Base-by-base conservation (phyloP, 2,888 invertebrate genomes). In the Tenthredo mesomela region DNA sequence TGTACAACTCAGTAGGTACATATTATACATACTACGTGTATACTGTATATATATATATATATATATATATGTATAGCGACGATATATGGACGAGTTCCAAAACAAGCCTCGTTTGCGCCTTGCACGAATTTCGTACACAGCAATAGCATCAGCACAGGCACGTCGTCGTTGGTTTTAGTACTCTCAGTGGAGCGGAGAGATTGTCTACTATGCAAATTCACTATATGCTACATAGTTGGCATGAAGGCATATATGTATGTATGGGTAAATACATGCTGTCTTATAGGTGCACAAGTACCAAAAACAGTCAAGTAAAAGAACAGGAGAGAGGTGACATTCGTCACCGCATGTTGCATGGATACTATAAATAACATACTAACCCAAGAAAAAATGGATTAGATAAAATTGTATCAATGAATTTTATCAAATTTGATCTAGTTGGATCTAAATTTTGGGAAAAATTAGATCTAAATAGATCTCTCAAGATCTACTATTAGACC, bases 51-150 rank as follows among this genome's bases (percentile, higher is more conserved):
- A n/a, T n/a, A n/a, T n/a, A n/a, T n/a, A n/a, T n/a, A 2, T 70
- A 40, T 1, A 4, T 33, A 1, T 37, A 40, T 40, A 25, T 43
- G 15, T 18, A 47, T 21, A 18, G 33, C 29, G 18, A 77, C 6
- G 54, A 77, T 77, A 61, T 85, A 88, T 89, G 88, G 88, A 89
- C 85, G 84, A 43, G 87, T 86, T 89, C 88, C 87, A 89, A 89
- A 88, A 87, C 85, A 89, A 88, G 88, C 86, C 87, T 87, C 88
- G 86, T 88, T 89, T 89, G 86, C 86, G 82, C 70, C 50, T 80
- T 61, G 25, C 58, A 58, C 58, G 61, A 80, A 50, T 80, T 80
- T 80, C 58, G 58, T 37, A 61, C 61, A 50, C 50, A 33, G 37
- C 12, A 80, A 54, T 47, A 75, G 70, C 67, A 67, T n/a, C 2